A percentile compares a stretch with the other conserved stretches of the same genome.
Evolutionary conservation across 2,888 invertebrate species (phyloP).

Genomic region (Iselma pallidipennis): DNA sequence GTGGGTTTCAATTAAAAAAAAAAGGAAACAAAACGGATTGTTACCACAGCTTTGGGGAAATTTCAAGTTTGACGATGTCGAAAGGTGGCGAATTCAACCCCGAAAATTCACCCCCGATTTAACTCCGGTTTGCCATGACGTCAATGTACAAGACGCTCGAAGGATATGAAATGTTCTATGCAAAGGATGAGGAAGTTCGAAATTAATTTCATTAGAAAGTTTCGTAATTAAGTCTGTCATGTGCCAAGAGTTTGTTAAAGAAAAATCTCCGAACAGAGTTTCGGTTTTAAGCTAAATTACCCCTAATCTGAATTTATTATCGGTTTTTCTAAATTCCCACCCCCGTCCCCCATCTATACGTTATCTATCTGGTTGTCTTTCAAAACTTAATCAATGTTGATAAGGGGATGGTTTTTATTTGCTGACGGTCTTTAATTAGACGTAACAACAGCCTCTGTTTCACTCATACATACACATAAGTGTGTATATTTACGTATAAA

Average conservation of each 20-base stretch:
- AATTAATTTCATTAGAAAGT: slow-evolving; percentile 55
- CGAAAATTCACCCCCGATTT: background rate
- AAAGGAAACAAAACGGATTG: too few species aligned
- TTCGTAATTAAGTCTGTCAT: slow-evolving; percentile 54
- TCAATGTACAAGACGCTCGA: slow-evolving; percentile 31
- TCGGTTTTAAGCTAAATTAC: slow-evolving; percentile 1
- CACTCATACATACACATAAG: too few species aligned
- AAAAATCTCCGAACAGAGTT: slow-evolving; percentile 34
- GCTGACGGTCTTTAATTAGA: too few species aligned
- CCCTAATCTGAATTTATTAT: background rate
- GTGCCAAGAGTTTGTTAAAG: slow-evolving; percentile 47
- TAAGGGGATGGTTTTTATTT: background rate
- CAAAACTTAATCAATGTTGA: background rate
- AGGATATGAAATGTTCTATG: slow-evolving; percentile 45
- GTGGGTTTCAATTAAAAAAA: too few species aligned
- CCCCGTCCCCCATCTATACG: background rate
- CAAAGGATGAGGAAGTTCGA: slow-evolving; percentile 48
- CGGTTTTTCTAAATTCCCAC: background rate
- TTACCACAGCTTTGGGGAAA: too few species aligned
- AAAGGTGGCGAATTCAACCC: background rate
- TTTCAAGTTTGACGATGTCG: background rate
- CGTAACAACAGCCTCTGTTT: too few species aligned
- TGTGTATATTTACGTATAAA: too few species aligned
- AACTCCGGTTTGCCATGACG: background rate
- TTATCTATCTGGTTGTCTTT: too few species aligned